Base-by-base conservation (phyloP, 2,888 invertebrate species). In the Odontomyia ornata region DNA sequence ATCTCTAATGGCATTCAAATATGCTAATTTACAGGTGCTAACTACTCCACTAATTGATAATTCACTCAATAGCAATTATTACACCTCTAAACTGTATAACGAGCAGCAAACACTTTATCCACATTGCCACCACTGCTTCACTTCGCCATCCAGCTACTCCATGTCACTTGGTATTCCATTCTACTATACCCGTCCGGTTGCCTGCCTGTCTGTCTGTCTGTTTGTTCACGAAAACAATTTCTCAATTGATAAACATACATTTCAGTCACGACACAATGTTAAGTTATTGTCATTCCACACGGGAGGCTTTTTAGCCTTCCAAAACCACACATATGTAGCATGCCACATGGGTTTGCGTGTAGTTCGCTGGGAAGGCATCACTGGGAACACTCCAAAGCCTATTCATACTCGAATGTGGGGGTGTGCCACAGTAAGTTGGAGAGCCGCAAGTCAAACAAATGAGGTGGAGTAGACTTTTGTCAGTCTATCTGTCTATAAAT, bases 11-110 rank as follows among this genome's bases (percentile, higher is more conserved):
- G 69, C 69, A 69, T 69, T 69, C 69, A 47, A 69, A 69, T 69
- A 69, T 69, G 69, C 69, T 69, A 69, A 69, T 69, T 69, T 69
- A 69, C 69, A 69, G 69, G 69, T 69, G 69, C 69, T 69, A 69
- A 69, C 46, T 69, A 69, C 69, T 9, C 1, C 11, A 11, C 69
- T 69, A 69, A 69, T 69, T 69, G 69, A 69, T 69, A 69, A 69
- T 69, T 69, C 69, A 69, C 47, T 69, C 69, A 69, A 69, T 69
- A n/a, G 69, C 69, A 69, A 69, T 69, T 69, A 69, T 69, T 47
- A 69, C 69, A 69, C 69, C 69, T 69, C 69, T 69, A 69, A 69
- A 69, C 69, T 69, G 30, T 69, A 47, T 69, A 69, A 69, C 69
- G 69, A 69, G 69, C 69, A 69, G 47, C 46, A 30, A 67, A 30